phyloP scores from a whole-genome alignment of 2,113 vertebrate genomes.

The Emydura subglobosa region DNA sequence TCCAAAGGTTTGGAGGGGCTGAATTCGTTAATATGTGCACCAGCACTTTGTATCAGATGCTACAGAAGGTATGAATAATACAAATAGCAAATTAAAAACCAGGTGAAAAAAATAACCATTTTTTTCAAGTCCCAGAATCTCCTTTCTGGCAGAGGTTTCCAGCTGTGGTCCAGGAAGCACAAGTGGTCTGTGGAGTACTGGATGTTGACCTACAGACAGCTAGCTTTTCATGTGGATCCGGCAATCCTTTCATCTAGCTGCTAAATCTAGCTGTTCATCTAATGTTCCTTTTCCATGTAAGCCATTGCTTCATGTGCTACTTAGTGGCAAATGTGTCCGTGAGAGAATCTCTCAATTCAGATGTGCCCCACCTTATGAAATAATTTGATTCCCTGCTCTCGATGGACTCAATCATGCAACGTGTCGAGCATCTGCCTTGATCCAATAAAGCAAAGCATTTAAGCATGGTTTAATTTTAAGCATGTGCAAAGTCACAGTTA shows the following conservation, averaged over 20 bases:
- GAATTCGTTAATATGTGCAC: neutral
- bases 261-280: neutral
- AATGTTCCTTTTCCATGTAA: neutral
- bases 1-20: neutral
- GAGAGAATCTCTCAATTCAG: neutral
- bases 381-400: neutral
- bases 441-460: conserved; percentile 8
- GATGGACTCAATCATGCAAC: neutral
- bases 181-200: neutral
- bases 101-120: neutral
- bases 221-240: neutral
- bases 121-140: neutral
- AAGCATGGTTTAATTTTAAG: neutral
- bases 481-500: neutral
- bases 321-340: neutral
- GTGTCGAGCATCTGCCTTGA: neutral
- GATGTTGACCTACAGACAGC: neutral
- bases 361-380: neutral
- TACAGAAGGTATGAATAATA: conserved; percentile 29
- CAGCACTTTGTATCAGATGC: neutral
- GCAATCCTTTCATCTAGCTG: neutral
- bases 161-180: neutral
- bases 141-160: neutral
- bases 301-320: neutral
- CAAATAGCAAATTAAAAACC: neutral